Evolutionary conservation across 2,113 vertebrate species (phyloP).

Genomic region (Ochotona curzoniae): DNA sequence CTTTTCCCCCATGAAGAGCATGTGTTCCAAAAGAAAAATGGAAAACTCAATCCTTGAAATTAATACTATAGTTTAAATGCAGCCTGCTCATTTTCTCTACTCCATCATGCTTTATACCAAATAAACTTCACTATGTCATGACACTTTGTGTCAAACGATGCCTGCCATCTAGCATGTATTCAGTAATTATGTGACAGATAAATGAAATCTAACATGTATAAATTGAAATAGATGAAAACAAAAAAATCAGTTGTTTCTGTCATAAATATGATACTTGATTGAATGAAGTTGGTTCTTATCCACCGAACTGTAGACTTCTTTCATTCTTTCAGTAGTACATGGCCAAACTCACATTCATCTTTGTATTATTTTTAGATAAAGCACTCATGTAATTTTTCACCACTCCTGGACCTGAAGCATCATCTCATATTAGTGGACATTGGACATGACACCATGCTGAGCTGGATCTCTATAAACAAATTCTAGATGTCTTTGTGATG

Average conservation of each 20-base stretch:
- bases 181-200: not conserved
- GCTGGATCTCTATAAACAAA: constrained; percentile 74
- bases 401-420: constrained; percentile 68
- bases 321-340: constrained; percentile 68
- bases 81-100: not conserved
- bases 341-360: constrained; percentile 68
- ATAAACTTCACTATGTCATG: not conserved
- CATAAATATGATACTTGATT: not conserved
- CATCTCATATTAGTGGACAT: constrained; percentile 74
- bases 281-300: constrained; percentile 21
- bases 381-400: constrained; percentile 75
- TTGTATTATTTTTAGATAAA: constrained; percentile 82
- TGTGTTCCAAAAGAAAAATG: not conserved
- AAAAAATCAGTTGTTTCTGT: not conserved
- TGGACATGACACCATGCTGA: constrained; percentile 78
- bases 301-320: constrained; percentile 26
- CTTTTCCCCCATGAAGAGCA: not conserved
- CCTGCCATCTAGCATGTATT: not conserved
- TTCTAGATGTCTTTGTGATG: constrained; percentile 61
- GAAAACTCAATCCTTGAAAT: not conserved
- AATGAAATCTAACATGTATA: not conserved
- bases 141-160: not conserved
- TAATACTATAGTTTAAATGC: not conserved
- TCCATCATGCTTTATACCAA: not conserved
- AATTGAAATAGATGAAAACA: not conserved